These are phyloP conservation scores for Drosophila pachea DNA, from an alignment of 1,140 invertebrate genomes.

Conservation along the genomic window DNA sequence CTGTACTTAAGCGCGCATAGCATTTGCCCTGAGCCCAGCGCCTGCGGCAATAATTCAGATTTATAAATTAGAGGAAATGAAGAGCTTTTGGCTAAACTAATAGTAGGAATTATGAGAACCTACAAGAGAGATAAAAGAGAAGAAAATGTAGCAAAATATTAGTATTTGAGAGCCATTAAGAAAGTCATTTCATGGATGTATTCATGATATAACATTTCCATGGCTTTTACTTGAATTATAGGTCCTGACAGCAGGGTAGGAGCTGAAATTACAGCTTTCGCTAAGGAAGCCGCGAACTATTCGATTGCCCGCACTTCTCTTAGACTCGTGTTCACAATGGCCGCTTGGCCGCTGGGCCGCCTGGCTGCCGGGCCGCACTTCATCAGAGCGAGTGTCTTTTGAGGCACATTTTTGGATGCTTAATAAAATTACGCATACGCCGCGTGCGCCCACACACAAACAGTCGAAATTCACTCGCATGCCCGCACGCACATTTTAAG, in stretches of 20 bases:
- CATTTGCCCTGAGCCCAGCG: neutral
- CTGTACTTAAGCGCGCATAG: slow-evolving; percentile 12
- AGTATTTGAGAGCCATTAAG: no score
- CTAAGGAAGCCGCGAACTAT: neutral
- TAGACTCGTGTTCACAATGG: slow-evolving; percentile 8
- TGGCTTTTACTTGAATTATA: no score
- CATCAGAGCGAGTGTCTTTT: slow-evolving; percentile 7
- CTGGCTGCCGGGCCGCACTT: slow-evolving; percentile 11
- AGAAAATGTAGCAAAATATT: neutral
- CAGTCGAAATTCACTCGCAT: slow-evolving; percentile 2
- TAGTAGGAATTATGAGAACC: neutral
- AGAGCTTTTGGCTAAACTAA: neutral
- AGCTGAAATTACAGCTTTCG: no score
- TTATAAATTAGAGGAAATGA: slow-evolving; percentile 3
- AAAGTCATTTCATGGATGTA: no score
- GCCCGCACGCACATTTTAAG: slow-evolving; percentile 26
- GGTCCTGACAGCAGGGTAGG: no score
- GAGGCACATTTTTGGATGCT: slow-evolving; percentile 24
- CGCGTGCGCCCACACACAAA: slow-evolving; percentile 22
- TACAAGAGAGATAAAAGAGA: neutral
- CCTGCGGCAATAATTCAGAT: neutral
- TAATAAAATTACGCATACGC: slow-evolving; percentile 61
- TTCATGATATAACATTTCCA: no score
- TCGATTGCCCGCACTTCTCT: neutral
- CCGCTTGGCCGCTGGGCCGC: no score